Evolutionary conservation across 2,888 invertebrate species (phyloP), one percentile per base, ranked within the genome.

Genomic region (Chrysomela aeneicollis): DNA sequence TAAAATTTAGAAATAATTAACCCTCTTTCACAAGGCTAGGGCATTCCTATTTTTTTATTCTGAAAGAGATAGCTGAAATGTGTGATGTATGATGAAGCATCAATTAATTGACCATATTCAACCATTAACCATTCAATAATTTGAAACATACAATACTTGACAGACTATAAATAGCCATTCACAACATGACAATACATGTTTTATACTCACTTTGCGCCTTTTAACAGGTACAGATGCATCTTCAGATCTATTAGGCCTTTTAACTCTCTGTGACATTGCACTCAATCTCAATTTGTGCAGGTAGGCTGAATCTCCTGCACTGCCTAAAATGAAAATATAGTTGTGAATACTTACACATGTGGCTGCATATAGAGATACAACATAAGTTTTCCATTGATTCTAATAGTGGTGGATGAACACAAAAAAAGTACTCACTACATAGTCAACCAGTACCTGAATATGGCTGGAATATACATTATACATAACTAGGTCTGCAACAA

Each of bases 191-290:
- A 26, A 26, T 1, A 42, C 2, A 42, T 42, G 42, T 15, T 15
- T 30, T 49, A 59, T 62, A 82, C 89, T 87, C 81, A 90, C 90
- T 85, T 91, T 91, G 79, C 91, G 90, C 85, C 91, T 87, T 85
- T 91, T 91, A 81, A 88, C 86, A 80, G 90, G 88, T 83, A 88
- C 87, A 82, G 88, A 85, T 83, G 87, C 87, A 87, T 88, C 88
- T 79, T 88, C 88, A 83, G 85, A 84, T 83, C 89, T 88, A 85
- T 89, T 90, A 84, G 89, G 87, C 87, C 90, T 87, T 84, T 91
- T 91, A 82, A 87, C 89, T 87, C 90, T 89, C 87, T 90, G 90
- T 87, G 90, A 90, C 90, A 91, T 91, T 76, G 82, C 82, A 82
- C 82, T 80, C 77, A 74, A 75, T 76, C 82, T 80, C 77, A 74